phyloP scores from a whole-genome alignment of 2,888 invertebrate genomes.

The Druceiella hillmani region DNA sequence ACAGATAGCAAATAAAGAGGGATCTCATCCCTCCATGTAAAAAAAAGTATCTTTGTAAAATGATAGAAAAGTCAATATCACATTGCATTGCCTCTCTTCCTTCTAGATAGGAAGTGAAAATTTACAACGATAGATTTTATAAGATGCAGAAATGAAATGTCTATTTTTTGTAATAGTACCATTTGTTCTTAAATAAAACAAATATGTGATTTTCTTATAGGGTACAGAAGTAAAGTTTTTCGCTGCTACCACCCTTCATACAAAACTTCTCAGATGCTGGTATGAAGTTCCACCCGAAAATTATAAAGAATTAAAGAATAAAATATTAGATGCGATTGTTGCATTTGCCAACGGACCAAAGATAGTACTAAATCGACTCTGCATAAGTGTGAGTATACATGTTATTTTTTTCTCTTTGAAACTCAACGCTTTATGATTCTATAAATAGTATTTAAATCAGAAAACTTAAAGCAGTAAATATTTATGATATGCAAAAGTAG shows the following conservation, averaged over 20 bases:
- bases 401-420: slow-evolving; percentile 14
- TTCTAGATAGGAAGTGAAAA: too few species aligned
- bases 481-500: too few species aligned
- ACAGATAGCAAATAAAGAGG: too few species aligned
- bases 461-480: too few species aligned
- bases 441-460: slow-evolving; percentile 6
- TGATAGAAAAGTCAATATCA: too few species aligned
- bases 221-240: slow-evolving; percentile 88
- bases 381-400: slow-evolving; percentile 69
- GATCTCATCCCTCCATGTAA: too few species aligned
- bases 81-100: too few species aligned
- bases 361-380: slow-evolving; percentile 78
- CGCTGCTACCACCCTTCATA: slow-evolving; percentile 85
- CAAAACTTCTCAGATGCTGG: slow-evolving; percentile 85
- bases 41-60: too few species aligned
- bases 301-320: slow-evolving; percentile 69
- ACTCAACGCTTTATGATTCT: slow-evolving; percentile 3
- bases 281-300: slow-evolving; percentile 77
- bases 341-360: slow-evolving; percentile 77
- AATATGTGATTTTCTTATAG: slow-evolving; percentile 47
- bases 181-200: slow-evolving; percentile 4
- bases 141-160: too few species aligned
- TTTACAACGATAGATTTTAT: too few species aligned
- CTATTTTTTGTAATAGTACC: too few species aligned
- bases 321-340: slow-evolving; percentile 71